Percentiles rank a stretch among this genome's conserved stretches.
These are phyloP conservation scores for Nomada fucata DNA, from an alignment of 2,888 invertebrate genomes.

Conservation along the genomic window DNA sequence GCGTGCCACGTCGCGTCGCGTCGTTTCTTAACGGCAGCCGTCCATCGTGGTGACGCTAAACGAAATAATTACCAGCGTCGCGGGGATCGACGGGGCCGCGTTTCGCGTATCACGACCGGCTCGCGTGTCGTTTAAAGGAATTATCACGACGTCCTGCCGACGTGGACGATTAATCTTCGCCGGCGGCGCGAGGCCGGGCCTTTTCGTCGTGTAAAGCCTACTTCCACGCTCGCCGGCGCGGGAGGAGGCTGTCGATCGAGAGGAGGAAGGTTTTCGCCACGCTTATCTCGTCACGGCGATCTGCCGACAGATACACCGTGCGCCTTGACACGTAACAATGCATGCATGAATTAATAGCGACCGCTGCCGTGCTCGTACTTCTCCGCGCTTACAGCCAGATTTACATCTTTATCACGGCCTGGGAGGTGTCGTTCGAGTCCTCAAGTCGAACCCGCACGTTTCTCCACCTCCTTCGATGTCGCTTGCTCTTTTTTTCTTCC, in stretches of 20 bases:
- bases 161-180: constrained; percentile 67
- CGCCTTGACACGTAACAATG: constrained; percentile 82
- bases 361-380: constrained; percentile 73
- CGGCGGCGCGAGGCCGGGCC: constrained; percentile 53
- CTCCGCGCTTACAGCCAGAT: constrained; percentile 74
- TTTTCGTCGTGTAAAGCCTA: constrained; percentile 54
- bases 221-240: constrained; percentile 28
- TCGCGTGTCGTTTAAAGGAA: constrained; percentile 68
- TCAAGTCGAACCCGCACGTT: constrained; percentile 18
- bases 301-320: constrained; percentile 80
- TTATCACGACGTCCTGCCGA: constrained; percentile 61
- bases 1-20: background rate
- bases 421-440: constrained; percentile 68
- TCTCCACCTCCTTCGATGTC: background rate
- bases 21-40: constrained; percentile 42
- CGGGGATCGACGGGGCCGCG: constrained; percentile 49
- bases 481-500: background rate
- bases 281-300: constrained; percentile 81
- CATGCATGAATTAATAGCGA: constrained; percentile 83
- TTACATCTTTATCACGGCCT: constrained; percentile 80
- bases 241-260: constrained; percentile 70
- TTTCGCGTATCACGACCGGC: constrained; percentile 55
- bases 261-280: constrained; percentile 69
- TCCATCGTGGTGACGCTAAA: constrained; percentile 51
- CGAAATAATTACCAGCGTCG: constrained; percentile 62